Percentiles rank a stretch among this genome's conserved stretches.
These are phyloP conservation scores for Tortrix viridana DNA, from an alignment of 2,888 invertebrate species.

Conservation along the genomic window DNA sequence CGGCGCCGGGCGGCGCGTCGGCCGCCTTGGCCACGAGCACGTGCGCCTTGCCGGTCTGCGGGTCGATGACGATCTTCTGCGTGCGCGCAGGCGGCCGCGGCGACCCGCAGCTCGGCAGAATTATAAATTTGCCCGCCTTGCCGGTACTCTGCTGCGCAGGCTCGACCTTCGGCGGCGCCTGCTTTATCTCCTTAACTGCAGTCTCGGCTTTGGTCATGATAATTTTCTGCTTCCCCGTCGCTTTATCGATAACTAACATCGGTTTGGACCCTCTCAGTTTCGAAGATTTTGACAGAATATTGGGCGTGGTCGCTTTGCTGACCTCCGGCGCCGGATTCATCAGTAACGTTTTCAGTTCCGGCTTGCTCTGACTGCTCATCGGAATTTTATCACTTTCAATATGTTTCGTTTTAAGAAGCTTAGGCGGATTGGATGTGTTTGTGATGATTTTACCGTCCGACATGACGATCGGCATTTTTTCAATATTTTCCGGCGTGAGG, in stretches of 20 bases:
- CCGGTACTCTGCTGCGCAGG: constrained; percentile 54
- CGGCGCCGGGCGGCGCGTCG: constrained; percentile 53
- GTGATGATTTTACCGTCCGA: constrained; percentile 72
- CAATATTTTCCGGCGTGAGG: constrained; percentile 87
- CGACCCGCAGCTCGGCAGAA: constrained; percentile 67
- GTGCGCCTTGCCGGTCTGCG: constrained; percentile 77
- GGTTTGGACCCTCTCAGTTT: constrained; percentile 76
- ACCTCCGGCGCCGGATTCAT: constrained; percentile 67
- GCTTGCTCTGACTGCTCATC: constrained; percentile 56
- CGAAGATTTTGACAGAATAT: constrained; percentile 78
- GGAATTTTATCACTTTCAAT: constrained; percentile 65
- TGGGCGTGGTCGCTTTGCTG: constrained; percentile 72
- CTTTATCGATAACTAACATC: constrained; percentile 76
- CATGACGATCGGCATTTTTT: constrained; percentile 87
- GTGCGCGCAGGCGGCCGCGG: constrained; percentile 64
- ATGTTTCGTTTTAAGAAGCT: constrained; percentile 65
- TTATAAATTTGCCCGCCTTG: constrained; percentile 75
- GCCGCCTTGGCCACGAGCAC: constrained; percentile 67
- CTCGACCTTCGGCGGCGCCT: constrained; percentile 44
- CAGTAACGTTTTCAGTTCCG: constrained; percentile 70
- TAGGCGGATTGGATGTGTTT: constrained; percentile 60
- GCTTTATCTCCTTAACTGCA: constrained; percentile 67
- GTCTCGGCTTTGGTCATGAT: constrained; percentile 74
- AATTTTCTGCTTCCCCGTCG: constrained; percentile 77
- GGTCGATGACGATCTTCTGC: constrained; percentile 79